These are phyloP conservation scores for Pycnonotus jocosus DNA, from an alignment of 2,113 vertebrate species.

Conservation along the genomic window DNA sequence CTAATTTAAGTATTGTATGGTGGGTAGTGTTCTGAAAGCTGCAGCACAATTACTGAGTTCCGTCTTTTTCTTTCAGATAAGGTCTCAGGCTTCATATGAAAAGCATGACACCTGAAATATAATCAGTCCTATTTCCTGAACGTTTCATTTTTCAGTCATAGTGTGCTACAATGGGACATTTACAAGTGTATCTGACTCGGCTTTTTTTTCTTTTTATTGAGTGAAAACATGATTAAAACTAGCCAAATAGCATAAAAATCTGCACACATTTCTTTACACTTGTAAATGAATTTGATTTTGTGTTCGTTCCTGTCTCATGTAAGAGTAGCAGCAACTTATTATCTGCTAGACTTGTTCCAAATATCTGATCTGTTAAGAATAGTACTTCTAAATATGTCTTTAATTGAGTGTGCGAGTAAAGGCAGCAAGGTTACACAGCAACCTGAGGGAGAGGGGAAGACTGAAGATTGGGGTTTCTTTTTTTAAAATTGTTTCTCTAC, in stretches of 20 bases:
- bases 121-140: not conserved
- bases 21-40: slow-evolving; percentile 4
- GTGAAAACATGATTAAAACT: not conserved
- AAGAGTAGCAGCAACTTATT: not conserved
- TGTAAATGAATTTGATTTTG: not conserved
- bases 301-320: not conserved
- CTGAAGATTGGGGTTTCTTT: not conserved
- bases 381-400: slow-evolving; percentile 11
- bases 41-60: not conserved
- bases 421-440: not conserved
- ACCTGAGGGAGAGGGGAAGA: not conserved
- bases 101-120: not conserved
- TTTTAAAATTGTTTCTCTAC: not conserved
- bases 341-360: slow-evolving; percentile 10
- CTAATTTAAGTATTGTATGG: not conserved
- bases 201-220: not conserved
- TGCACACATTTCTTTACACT: not conserved
- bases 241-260: not conserved
- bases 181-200: not conserved
- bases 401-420: not conserved
- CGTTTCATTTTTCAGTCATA: not conserved
- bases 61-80: not conserved
- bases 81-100: not conserved
- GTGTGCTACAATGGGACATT: not conserved
- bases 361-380: slow-evolving; percentile 1